Evolutionary conservation across 2,888 invertebrate genomes (phyloP), one percentile per base, ranked within the genome.

Genomic region (Sycophila texana): DNA sequence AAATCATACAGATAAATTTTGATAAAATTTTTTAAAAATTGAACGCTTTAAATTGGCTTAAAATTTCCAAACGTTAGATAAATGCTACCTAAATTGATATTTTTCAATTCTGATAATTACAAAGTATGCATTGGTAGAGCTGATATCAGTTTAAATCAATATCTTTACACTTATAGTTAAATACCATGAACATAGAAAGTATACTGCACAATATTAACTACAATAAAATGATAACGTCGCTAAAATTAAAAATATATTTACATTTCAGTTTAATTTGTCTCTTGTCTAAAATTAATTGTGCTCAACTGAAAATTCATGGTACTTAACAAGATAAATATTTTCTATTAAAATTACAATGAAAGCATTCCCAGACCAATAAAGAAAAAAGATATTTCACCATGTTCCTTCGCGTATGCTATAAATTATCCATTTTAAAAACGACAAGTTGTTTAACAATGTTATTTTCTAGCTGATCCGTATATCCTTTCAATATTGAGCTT

Each of bases 401-500:
- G 57, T 58, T 49, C 66, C n/a, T 51, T 74, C 51, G 53, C 49
- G 65, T 51, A 58, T 20, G 39, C 49, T 57, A 67, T 57, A 77
- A 81, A 75, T 75, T 30, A 12, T 12, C 77, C 72, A 13, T 51
- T 58, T 61, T 79, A 68, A 67, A 73, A 80, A 79, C 39, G 55
- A 66, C 57, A 74, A 79, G 49, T 68, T 53, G 63, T 58, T 70
- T 70, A 30, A 47, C 76, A 82, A 82, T 84, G 81, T 86, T 86
- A 89, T 83, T 89, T 89, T 83, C 88, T 88, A 78, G 83, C 80
- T 14, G 88, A 85, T 65, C 89, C 84, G 81, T 89, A 88, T 76
- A 88, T 84, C 79, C 94, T 95, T 85, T 94, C 95, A 89, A 97
- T 97, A 88, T 94, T 95, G 84, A 93, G 92, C 90, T 95, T 96